These are phyloP conservation scores for Odontesthes bonariensis DNA, from an alignment of 2,113 vertebrate species.

Conservation along the genomic window DNA sequence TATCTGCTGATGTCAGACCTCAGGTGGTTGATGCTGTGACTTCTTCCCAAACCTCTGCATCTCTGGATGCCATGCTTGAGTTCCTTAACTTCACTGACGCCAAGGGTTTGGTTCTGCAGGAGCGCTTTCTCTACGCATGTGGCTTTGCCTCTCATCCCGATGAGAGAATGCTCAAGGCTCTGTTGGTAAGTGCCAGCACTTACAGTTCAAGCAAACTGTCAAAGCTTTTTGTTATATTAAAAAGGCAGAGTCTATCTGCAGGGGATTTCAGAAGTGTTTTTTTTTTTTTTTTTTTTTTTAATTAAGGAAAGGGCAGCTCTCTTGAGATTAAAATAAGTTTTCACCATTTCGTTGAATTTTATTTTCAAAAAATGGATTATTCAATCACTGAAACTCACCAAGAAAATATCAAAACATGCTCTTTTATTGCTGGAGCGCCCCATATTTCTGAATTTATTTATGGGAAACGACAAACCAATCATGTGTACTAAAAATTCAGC, in stretches of 20 bases:
- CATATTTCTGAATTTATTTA: not conserved
- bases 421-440: not conserved
- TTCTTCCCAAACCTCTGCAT: slow-evolving; percentile 91
- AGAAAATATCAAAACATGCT: not conserved
- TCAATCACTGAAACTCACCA: not conserved
- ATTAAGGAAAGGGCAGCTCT: not conserved
- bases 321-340: not conserved
- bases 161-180: slow-evolving; percentile 87
- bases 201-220: not conserved
- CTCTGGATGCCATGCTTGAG: slow-evolving; percentile 89
- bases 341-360: not conserved
- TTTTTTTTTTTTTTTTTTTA: not conserved
- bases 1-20: slow-evolving; percentile 81
- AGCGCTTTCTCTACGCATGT: slow-evolving; percentile 95
- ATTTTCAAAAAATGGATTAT: not conserved
- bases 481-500: not conserved
- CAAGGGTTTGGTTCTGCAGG: slow-evolving; percentile 87
- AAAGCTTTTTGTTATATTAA: not conserved
- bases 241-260: not conserved
- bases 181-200: slow-evolving; percentile 88
- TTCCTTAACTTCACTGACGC: slow-evolving; percentile 93
- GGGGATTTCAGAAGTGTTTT: not conserved
- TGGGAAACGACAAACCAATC: not conserved
- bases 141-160: slow-evolving; percentile 94
- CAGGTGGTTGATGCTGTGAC: slow-evolving; percentile 94